phyloP scores from a whole-genome alignment of 1,140 invertebrate genomes.

The Drosophila ficusphila region DNA sequence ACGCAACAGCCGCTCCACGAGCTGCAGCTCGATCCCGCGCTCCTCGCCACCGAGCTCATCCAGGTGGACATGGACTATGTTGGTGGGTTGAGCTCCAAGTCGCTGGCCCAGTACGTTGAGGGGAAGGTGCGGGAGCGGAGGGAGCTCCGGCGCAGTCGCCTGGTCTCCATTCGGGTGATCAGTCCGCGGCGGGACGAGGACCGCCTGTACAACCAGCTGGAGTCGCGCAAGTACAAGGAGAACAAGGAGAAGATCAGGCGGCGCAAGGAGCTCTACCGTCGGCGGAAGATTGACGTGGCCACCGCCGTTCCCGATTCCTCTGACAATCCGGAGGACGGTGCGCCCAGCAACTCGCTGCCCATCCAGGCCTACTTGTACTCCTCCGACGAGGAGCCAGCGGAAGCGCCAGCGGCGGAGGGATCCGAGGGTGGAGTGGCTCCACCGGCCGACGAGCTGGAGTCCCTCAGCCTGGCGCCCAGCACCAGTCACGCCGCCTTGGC shows the following conservation, averaged over 20 bases:
- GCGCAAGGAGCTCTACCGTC: conserved; percentile 87
- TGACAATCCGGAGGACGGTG: not conserved
- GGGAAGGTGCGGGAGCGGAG: conserved; percentile 56
- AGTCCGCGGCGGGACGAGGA: conserved; percentile 92
- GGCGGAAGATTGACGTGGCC: conserved; percentile 47
- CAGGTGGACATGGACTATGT: conserved; percentile 37
- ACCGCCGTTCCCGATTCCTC: conserved; percentile 48
- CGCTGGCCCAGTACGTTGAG: conserved; percentile 53
- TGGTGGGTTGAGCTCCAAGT: conserved; percentile 31
- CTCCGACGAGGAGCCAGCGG: conserved; percentile 66
- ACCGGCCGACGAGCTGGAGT: conserved; percentile 68
- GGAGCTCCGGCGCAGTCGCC: conserved; percentile 56
- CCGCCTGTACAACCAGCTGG: conserved; percentile 88
- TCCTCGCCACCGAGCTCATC: conserved; percentile 32
- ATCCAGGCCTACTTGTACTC: conserved; percentile 75
- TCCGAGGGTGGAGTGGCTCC: conserved; percentile 64
- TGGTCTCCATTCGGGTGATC: conserved; percentile 89
- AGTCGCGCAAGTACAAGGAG: conserved; percentile 88
- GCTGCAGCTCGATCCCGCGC: conserved; percentile 36
- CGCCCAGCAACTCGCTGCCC: conserved; percentile 28
- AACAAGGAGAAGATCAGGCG: conserved; percentile 91
- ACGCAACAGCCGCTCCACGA: conserved; percentile 31
- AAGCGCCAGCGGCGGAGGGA: not conserved
- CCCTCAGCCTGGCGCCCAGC: conserved; percentile 27
- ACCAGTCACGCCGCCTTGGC: conserved; percentile 42